Evolutionary conservation across 2,797 vertebrate species (phyloP), one percentile per base, ranked within the genome.

Genomic region (Eulemur coronatus): DNA sequence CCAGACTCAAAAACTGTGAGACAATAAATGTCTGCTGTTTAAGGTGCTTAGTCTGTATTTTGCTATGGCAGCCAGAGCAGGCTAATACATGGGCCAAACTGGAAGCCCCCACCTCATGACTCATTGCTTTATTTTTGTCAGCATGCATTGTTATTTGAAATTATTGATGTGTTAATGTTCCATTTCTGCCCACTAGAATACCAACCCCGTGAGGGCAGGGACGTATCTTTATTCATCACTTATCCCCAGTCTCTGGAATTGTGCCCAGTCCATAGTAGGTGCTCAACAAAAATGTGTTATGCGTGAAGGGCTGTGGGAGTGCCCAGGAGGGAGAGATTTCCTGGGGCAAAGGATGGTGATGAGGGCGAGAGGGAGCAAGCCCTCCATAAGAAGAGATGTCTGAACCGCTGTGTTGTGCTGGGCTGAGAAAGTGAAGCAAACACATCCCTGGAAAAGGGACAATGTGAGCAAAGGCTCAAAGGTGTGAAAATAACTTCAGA

Each of bases 371-470:
- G 35, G 78, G n/a, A 88, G 6, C 33, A 75, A 38, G 30, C 0
- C 5, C 52, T n/a, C 22, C 26, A 6, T 61, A 55, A 22, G 63
- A 33, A 59, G 69, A 26, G 4, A 26, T 14, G 2, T 52, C 5
- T 1, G 3, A 35, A 57, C 0, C 0, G 2, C 9, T 22, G 11
- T 4, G 26, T 20, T n/a, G 26, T 8, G 4, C 1, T 0, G 11
- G 70, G 13, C 43, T 50, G 48, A 55, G 69, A 20, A 87, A 48
- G 10, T 7, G 41, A 43, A 82, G 75, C 20, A 35, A 41, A 72
- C 4, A 2, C 6, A 18, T 28, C 30, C 38, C 33, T 18, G 38
- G 72, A 46, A 48, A 61, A 52, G 30, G 15, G 28, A n/a, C 24
- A 28, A 33, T 0, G 3, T 20, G 46, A 87, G 41, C 22, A 55